These are phyloP conservation scores for Orbicella faveolata DNA, from an alignment of 64 coral and sea anemone species.

Conservation along the genomic window DNA sequence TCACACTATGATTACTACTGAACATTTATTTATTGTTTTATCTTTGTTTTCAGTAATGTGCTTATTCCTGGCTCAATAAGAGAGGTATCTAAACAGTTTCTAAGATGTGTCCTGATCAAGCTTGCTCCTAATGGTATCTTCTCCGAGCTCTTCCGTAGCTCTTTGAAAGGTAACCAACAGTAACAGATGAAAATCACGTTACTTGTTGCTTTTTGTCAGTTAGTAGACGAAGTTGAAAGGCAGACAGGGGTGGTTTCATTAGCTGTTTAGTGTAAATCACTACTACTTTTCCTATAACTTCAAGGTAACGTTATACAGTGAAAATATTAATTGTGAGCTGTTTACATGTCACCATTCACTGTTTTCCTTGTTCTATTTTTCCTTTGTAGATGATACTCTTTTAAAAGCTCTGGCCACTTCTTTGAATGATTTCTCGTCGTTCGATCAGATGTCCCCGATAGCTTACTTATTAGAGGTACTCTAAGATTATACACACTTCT, in stretches of 20 bases:
- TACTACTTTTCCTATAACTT: no score
- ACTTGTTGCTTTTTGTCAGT: no score
- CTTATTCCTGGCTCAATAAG: slow-evolving; percentile 87
- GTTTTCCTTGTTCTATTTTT: neutral
- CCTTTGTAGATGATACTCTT: slow-evolving; percentile 70
- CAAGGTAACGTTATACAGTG: no score
- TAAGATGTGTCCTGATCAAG: slow-evolving; percentile 95
- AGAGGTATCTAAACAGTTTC: slow-evolving; percentile 93
- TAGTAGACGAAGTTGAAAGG: no score
- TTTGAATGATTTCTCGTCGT: slow-evolving; percentile 83
- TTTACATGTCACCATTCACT: neutral
- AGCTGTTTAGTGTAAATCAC: neutral
- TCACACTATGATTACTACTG: neutral
- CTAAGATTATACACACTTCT: neutral
- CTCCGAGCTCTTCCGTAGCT: slow-evolving; percentile 88
- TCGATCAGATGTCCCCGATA: slow-evolving; percentile 98
- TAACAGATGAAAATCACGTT: no score
- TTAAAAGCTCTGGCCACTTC: slow-evolving; percentile 81
- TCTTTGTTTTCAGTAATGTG: slow-evolving; percentile 56
- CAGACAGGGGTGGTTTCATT: neutral
- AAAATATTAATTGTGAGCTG: no score
- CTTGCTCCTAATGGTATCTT: slow-evolving; percentile 96
- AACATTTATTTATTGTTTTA: slow-evolving; percentile 2
- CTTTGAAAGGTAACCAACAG: slow-evolving; percentile 67
- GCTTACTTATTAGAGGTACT: slow-evolving; percentile 91